Base-by-base conservation (phyloP, 2,888 invertebrate genomes). In the Lissonota sp. region DNA sequence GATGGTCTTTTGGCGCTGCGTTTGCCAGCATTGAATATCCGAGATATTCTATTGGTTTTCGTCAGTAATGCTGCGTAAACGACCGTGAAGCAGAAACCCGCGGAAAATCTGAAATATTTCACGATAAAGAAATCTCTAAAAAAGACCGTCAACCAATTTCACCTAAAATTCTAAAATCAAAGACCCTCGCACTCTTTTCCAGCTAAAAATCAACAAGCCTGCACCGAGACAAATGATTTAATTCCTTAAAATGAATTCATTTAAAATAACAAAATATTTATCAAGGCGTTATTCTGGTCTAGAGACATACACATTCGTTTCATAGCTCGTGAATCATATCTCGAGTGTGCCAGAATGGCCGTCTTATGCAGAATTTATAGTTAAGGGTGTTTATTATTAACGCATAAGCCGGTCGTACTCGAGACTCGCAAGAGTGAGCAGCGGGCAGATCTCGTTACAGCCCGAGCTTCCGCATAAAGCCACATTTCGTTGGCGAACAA, bases 11-110 rank as follows among this genome's bases (percentile, higher is more conserved):
- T 97, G 5, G 99, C 99, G 26, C 98, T 97, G 89, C 97, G 97
- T 91, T 98, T 98, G 89, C 98, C 97, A n/a, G 99, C 98, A 91
- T 98, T 98, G 93, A 99, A 97, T 91, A 99, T 99, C 63, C 99
- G 94, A 0, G 99, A 97, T 84, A 99, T 99, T 70, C 99, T 94
- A 93, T 99, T 99, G 8, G 99, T 99, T 94, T 99, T 99, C 64
- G 99, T 99, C 71, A 99, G 94, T 40, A 99, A 94, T 0, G 99
- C 98, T 0, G 98, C 98, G 93, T 99, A 99, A 53, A 99, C 98
- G 62, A 99, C 97, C 0, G 99, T 98, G 93, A 99, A 99, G 90
- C 98, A 98, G 92, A 99, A 97, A 4, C 98, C 98, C 0, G 98
- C 97, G n/a, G 96, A 95, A 87, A 97, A 97, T 90, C 97, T 97